Evolutionary conservation across 2,113 vertebrate species (phyloP).

Genomic region (Anoura caudifer): DNA sequence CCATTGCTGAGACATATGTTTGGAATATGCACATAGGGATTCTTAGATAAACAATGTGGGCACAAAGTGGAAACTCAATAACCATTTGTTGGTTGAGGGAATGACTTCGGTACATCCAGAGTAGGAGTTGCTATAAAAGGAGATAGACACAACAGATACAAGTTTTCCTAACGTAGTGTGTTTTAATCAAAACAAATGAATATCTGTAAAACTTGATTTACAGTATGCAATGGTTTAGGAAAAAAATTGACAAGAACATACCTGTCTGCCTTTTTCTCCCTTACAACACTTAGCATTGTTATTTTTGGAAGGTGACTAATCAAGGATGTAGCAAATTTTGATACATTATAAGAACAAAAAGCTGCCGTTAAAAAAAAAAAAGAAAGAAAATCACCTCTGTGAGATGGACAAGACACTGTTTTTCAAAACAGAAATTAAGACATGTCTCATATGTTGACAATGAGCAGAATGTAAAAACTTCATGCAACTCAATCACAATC

Average conservation of each 20-base stretch:
- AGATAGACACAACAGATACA: neutral
- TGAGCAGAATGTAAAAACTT: neutral
- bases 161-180: conserved; percentile 12
- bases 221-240: neutral
- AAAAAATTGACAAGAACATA: neutral
- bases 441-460: neutral
- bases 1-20: neutral
- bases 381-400: neutral
- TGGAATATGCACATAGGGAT: neutral
- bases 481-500: neutral
- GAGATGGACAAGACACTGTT: neutral
- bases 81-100: neutral
- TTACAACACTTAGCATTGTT: neutral
- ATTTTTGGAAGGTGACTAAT: neutral
- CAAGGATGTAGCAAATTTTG: neutral
- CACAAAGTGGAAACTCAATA: neutral
- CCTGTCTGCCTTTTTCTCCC: neutral
- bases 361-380: neutral
- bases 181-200: conserved; percentile 27
- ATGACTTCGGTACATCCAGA: neutral
- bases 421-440: conserved; percentile 29
- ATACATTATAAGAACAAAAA: neutral
- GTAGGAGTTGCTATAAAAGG: neutral
- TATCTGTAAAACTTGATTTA: conserved; percentile 10
- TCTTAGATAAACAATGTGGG: neutral